phyloP scores from a whole-genome alignment of 2,113 vertebrate species.

The Carassius gibelio region DNA sequence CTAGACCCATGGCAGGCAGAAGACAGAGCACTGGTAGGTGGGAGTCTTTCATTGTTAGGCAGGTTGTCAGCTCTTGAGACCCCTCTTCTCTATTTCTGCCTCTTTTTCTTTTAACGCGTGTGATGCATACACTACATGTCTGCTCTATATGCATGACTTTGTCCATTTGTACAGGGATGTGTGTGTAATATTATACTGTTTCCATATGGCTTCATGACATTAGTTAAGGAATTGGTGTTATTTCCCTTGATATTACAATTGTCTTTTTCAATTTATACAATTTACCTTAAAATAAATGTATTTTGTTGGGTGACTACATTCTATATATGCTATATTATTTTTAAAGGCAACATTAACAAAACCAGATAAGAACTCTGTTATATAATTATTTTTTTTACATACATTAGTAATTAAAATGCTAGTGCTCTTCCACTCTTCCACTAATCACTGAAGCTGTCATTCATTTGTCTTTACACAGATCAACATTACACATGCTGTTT shows the following conservation, averaged over 20 bases:
- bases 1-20: background rate
- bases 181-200: background rate
- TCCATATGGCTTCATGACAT: background rate
- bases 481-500: slow-evolving; percentile 18
- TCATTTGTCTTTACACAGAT: slow-evolving; percentile 25
- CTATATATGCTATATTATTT: background rate
- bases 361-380: too few species aligned
- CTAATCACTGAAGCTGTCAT: background rate
- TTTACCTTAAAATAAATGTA: background rate
- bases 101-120: background rate
- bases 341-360: background rate
- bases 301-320: too few species aligned
- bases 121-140: background rate
- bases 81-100: background rate
- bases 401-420: background rate
- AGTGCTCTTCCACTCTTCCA: background rate
- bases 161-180: background rate
- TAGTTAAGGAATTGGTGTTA: background rate
- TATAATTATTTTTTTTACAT: background rate
- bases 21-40: slow-evolving; percentile 3
- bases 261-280: background rate
- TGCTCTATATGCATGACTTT: background rate
- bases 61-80: background rate
- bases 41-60: slow-evolving; percentile 14
- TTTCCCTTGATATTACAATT: background rate